phyloP scores from a whole-genome alignment of 2,113 vertebrate species.

The Rhinichthys klamathensis region DNA sequence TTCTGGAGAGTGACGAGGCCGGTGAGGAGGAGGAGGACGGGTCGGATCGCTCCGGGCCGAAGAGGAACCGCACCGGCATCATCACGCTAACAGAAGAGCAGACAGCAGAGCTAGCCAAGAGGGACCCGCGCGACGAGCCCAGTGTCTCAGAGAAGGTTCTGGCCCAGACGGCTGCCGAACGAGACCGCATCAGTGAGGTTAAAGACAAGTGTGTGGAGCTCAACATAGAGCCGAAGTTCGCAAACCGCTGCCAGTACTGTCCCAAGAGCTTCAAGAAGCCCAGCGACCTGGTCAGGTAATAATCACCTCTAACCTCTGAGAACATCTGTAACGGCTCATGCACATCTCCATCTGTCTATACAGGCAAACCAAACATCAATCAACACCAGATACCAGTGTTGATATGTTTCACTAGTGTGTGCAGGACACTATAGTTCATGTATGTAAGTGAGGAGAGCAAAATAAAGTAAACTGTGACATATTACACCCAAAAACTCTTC shows the following conservation, averaged over 20 bases:
- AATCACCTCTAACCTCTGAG: too few relatives aligned
- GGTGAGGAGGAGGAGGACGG: conserved; percentile 85
- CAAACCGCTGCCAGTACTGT: conserved; percentile 92
- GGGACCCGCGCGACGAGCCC: conserved; percentile 85
- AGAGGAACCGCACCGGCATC: conserved; percentile 86
- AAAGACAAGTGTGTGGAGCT: conserved; percentile 91
- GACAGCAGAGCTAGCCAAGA: conserved; percentile 90
- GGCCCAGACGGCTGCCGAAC: conserved; percentile 93
- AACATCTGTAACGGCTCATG: too few relatives aligned
- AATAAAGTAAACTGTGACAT: too few relatives aligned
- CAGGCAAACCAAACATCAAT: too few relatives aligned
- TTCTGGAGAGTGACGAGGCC: conserved; percentile 70
- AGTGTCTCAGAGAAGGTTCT: conserved; percentile 93
- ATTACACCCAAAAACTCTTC: too few relatives aligned
- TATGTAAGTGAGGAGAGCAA: too few relatives aligned
- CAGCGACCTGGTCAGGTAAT: conserved; percentile 93
- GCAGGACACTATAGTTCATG: too few relatives aligned
- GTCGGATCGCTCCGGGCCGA: conserved; percentile 73
- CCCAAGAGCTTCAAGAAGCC: conserved; percentile 99
- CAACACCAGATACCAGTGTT: too few relatives aligned
- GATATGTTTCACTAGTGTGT: too few relatives aligned
- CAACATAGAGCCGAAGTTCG: conserved; percentile 91
- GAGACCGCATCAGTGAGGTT: conserved; percentile 95
- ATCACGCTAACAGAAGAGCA: conserved; percentile 97
- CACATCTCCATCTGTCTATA: too few relatives aligned